Evolutionary conservation across 2,888 invertebrate genomes (phyloP).

Genomic region (Ectemnius cavifrons): DNA sequence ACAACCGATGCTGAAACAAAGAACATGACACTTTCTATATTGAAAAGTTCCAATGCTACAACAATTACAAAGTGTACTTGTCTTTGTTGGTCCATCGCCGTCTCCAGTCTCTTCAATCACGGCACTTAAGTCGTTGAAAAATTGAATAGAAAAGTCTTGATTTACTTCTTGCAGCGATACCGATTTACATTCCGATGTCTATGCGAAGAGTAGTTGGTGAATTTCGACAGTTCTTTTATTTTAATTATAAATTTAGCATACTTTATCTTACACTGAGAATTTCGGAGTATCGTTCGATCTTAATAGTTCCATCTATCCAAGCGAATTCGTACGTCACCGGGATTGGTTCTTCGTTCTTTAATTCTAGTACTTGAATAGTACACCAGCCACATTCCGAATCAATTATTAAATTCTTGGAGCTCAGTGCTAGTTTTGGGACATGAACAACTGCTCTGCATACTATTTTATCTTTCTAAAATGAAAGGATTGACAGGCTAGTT

Average conservation of each 20-base stretch:
- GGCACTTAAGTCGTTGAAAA: neutral
- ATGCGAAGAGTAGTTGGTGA: too few species aligned
- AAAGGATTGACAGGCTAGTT: neutral
- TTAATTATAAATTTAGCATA: too few species aligned
- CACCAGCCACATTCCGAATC: constrained; percentile 80
- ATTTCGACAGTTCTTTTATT: too few species aligned
- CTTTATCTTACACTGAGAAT: constrained; percentile 10
- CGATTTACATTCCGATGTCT: too few species aligned
- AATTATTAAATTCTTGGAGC: constrained; percentile 81
- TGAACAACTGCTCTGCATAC: constrained; percentile 83
- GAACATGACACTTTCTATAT: neutral
- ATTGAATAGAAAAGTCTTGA: too few species aligned
- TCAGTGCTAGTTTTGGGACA: constrained; percentile 83
- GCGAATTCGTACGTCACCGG: constrained; percentile 78
- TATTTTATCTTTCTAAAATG: constrained; percentile 81
- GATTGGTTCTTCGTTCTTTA: constrained; percentile 80
- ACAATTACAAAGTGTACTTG: constrained; percentile 25
- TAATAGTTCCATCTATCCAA: constrained; percentile 59
- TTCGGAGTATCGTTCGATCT: constrained; percentile 29
- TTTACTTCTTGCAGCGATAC: too few species aligned
- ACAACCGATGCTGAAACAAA: neutral
- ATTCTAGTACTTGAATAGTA: constrained; percentile 76
- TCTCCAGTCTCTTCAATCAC: constrained; percentile 7
- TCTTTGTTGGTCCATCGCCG: constrained; percentile 25
- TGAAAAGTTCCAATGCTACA: neutral